Conservation (phyloP, 2,797 vertebrate species). For the Apogon talboti region DNA sequence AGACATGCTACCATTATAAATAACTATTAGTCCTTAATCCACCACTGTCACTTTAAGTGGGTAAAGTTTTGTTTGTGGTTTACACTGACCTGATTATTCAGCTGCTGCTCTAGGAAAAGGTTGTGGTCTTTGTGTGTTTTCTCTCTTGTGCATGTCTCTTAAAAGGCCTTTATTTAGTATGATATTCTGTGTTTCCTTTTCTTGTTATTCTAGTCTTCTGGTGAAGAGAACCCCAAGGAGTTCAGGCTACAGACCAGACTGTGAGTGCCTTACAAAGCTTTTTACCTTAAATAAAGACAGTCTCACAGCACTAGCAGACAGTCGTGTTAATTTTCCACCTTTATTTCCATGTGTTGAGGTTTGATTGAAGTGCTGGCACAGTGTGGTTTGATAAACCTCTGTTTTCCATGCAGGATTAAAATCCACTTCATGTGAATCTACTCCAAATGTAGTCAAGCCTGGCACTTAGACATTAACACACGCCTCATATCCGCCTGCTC, state of each 20-base stretch:
- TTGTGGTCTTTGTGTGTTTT: background rate
- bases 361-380: conserved; percentile 17
- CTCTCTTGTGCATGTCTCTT: conserved; percentile 6
- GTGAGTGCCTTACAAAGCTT: conserved; percentile 73
- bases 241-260: conserved; percentile 87
- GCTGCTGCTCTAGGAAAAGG: too few species aligned
- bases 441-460: conserved; percentile 42
- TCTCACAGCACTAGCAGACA: background rate
- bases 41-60: background rate
- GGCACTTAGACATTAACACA: conserved; percentile 41
- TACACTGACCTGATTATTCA: background rate
- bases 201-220: conserved; percentile 79
- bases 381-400: conserved; percentile 26
- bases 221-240: conserved; percentile 88
- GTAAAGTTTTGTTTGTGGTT: background rate
- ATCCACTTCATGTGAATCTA: conserved; percentile 47
- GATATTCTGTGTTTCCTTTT: conserved; percentile 5
- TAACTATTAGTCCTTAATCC: background rate
- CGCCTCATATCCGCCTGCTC: conserved; percentile 40
- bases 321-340: conserved; percentile 13
- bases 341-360: conserved; percentile 1
- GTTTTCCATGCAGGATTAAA: conserved; percentile 57
- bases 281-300: background rate
- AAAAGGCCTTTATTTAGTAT: conserved; percentile 1
- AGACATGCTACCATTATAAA: background rate